phyloP scores from a whole-genome alignment of 2,797 vertebrate genomes.

The Anguilla anguilla region DNA sequence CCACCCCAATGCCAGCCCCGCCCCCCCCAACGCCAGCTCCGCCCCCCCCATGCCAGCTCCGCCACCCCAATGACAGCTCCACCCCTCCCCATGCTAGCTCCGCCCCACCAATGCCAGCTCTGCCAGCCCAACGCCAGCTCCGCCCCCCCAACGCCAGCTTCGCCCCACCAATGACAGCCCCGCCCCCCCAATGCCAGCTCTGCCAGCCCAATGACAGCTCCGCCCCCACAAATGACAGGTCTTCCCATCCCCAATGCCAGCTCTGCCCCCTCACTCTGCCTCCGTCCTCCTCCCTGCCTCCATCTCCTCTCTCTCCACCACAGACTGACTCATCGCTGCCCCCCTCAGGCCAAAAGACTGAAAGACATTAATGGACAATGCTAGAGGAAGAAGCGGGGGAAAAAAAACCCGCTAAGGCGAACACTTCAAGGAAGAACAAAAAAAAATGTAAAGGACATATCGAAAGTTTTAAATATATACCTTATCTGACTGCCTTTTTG shows the following conservation, averaged over 20 bases:
- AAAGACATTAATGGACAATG: conserved; percentile 41
- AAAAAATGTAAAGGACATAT: background rate
- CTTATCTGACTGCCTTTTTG: background rate
- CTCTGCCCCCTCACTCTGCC: background rate
- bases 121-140: too few relatives aligned
- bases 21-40: background rate
- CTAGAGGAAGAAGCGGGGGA: background rate
- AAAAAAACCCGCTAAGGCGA: background rate
- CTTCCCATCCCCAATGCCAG: background rate
- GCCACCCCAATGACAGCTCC: conserved; percentile 22
- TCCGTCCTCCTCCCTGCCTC: background rate
- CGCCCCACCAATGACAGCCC: too few relatives aligned
- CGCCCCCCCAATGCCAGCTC: too few relatives aligned
- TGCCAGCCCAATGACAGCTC: too few relatives aligned
- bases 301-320: background rate
- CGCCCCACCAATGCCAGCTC: too few relatives aligned
- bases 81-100: conserved; percentile 53
- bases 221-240: too few relatives aligned
- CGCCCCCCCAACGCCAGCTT: too few relatives aligned
- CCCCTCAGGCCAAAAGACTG: conserved; percentile 51
- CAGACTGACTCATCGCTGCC: conserved; percentile 40
- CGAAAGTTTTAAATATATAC: background rate
- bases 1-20: background rate
- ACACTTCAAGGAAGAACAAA: background rate
- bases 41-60: background rate